Conservation (phyloP, 1,140 invertebrate species). For the Drosophila fuyamai region DNA sequence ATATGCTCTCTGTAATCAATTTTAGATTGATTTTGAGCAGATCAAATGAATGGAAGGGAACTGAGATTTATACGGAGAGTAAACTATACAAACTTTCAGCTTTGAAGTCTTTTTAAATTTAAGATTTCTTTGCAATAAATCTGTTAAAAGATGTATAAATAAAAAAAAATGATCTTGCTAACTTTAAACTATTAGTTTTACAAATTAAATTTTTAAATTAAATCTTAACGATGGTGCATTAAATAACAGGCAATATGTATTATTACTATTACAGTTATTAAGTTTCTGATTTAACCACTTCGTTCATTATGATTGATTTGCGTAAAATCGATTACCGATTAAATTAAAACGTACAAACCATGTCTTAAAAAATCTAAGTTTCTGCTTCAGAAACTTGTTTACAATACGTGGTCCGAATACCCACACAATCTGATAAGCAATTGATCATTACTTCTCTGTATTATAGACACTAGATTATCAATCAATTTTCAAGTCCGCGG, state of each 20-base stretch:
- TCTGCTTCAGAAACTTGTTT: constrained; percentile 8
- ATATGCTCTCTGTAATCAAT: constrained; percentile 49
- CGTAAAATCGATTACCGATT: not conserved
- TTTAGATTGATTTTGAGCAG: constrained; percentile 48
- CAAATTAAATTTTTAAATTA: too few relatives aligned
- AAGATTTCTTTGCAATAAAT: not conserved
- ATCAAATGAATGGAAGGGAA: constrained; percentile 24
- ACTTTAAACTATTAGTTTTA: not conserved
- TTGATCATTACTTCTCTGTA: constrained; percentile 25
- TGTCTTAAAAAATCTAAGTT: not conserved
- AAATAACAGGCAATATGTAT: too few relatives aligned
- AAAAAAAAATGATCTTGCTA: not conserved
- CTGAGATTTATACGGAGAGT: not conserved
- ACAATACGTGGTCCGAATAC: constrained; percentile 3
- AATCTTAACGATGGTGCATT: not conserved
- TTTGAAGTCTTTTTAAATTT: constrained; percentile 1
- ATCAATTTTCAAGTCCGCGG: constrained; percentile 27
- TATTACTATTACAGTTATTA: too few relatives aligned
- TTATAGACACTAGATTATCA: constrained; percentile 38
- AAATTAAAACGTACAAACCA: not conserved
- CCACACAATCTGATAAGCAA: constrained; percentile 1
- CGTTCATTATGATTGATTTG: not conserved
- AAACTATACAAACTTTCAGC: not conserved
- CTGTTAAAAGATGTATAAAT: not conserved
- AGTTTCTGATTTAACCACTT: not conserved